These are phyloP conservation scores for Sussaba pulchella DNA, from an alignment of 2,888 invertebrate genomes.

Conservation along the genomic window DNA sequence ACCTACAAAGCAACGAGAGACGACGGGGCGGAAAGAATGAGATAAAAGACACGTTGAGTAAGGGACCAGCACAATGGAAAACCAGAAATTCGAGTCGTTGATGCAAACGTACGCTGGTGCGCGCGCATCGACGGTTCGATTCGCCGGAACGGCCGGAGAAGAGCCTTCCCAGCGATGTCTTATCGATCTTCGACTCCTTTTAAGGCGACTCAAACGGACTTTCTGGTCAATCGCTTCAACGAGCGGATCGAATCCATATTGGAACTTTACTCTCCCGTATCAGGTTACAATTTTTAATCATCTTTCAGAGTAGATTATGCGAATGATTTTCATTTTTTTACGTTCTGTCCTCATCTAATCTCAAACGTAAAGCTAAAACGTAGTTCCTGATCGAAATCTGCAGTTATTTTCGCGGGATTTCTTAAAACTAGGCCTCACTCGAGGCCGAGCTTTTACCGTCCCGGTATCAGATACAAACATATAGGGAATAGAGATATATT, in stretches of 20 bases:
- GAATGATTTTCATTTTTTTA: background rate
- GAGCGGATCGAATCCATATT: constrained; percentile 5
- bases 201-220: constrained; percentile 12
- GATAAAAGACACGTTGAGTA: constrained; percentile 60
- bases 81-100: constrained; percentile 79
- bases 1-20: constrained; percentile 50
- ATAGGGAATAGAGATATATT: too few species aligned
- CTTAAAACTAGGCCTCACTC: too few species aligned
- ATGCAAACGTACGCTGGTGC: constrained; percentile 55
- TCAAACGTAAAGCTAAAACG: background rate
- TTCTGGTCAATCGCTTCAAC: constrained; percentile 16
- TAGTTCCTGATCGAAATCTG: too few species aligned
- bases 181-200: constrained; percentile 51
- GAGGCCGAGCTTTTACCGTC: too few species aligned
- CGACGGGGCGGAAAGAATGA: constrained; percentile 51
- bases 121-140: background rate
- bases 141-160: background rate
- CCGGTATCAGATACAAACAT: too few species aligned
- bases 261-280: background rate
- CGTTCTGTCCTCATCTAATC: background rate
- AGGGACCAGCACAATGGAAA: constrained; percentile 75
- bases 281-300: constrained; percentile 9
- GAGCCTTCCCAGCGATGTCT: constrained; percentile 33
- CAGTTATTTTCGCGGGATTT: too few species aligned
- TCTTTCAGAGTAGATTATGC: background rate